phyloP scores from a whole-genome alignment of 2,113 vertebrate species.

The Canis aureus region DNA sequence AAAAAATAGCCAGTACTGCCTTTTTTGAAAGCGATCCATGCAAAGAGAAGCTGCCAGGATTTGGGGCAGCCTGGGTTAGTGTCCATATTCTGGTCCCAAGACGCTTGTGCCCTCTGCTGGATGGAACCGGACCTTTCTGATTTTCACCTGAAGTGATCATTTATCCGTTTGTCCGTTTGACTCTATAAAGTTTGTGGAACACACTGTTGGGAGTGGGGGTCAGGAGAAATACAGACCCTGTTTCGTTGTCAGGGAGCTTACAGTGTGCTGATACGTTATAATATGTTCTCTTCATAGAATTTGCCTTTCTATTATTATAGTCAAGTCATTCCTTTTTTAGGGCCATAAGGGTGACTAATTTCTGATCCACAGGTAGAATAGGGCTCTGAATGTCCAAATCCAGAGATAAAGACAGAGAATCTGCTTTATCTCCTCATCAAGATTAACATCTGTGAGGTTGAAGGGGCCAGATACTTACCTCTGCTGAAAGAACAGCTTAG shows the following conservation, averaged over 20 bases:
- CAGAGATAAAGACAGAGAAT: not conserved
- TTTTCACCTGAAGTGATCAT: not conserved
- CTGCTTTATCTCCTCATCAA: conserved; percentile 28
- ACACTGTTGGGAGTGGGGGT: not conserved
- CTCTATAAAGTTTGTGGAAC: not conserved
- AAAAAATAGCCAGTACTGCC: not conserved
- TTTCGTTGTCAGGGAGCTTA: not conserved
- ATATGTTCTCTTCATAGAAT: not conserved
- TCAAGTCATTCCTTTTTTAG: not conserved
- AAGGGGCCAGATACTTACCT: not conserved
- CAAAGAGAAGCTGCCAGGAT: conserved; percentile 31
- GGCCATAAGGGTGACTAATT: not conserved
- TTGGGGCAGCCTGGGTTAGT: not conserved
- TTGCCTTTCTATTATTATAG: conserved; percentile 48
- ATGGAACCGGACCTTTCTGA: conserved; percentile 31
- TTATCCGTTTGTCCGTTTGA: not conserved
- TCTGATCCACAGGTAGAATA: not conserved
- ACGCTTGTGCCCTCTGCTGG: conserved; percentile 76
- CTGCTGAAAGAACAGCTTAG: conserved; percentile 47
- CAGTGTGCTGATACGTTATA: not conserved
- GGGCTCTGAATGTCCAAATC: not conserved
- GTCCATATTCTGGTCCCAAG: not conserved
- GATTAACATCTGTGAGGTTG: conserved; percentile 53
- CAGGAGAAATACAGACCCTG: not conserved
- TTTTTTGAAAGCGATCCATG: conserved; percentile 15